These are phyloP conservation scores for Mantis religiosa DNA, from an alignment of 2,888 invertebrate species.

Conservation along the genomic window DNA sequence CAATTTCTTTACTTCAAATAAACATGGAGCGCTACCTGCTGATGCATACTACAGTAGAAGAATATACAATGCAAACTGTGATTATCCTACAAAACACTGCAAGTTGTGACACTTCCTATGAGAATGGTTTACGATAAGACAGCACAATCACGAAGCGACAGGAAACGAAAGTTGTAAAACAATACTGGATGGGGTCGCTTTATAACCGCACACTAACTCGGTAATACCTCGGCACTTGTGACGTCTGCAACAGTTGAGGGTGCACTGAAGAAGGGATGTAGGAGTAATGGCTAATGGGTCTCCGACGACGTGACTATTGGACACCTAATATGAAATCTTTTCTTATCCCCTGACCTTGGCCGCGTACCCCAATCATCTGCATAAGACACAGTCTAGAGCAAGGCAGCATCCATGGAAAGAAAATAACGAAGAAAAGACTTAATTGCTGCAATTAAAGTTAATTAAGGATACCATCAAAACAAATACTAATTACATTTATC, in stretches of 20 bases:
- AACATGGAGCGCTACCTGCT: too few relatives aligned
- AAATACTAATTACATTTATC: too few relatives aligned
- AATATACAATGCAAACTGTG: too few relatives aligned
- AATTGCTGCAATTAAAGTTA: too few relatives aligned
- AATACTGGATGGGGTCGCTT: neutral
- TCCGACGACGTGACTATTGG: neutral
- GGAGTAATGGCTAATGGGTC: neutral
- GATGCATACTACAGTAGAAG: too few relatives aligned
- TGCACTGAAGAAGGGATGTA: neutral
- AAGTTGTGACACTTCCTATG: too few relatives aligned
- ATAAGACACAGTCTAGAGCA: neutral
- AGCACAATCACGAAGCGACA: neutral
- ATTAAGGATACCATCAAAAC: too few relatives aligned
- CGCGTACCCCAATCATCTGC: neutral
- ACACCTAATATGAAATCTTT: neutral
- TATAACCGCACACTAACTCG: neutral
- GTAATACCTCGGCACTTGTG: neutral
- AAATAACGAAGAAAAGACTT: too few relatives aligned
- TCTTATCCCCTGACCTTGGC: neutral
- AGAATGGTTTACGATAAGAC: too few relatives aligned
- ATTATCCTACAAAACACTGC: too few relatives aligned
- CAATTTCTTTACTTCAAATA: too few relatives aligned
- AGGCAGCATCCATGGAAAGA: too few relatives aligned
- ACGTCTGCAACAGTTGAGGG: neutral
- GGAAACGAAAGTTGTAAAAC: neutral